Evolutionary conservation across 1,140 invertebrate species (phyloP), one percentile per base, ranked within the genome.

Genomic region (Calephelis virginiensis): DNA sequence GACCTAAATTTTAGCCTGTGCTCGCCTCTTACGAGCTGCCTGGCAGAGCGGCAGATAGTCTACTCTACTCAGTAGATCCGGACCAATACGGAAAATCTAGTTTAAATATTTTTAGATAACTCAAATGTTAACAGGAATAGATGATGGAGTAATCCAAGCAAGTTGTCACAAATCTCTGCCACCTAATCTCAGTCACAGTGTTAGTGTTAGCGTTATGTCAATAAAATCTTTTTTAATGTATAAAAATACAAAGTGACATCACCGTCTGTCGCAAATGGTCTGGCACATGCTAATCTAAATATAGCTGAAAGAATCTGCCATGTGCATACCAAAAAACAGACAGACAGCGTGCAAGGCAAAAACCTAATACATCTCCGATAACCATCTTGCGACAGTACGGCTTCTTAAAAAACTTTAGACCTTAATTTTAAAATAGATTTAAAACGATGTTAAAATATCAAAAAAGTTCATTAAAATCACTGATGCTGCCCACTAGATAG

Each of bases 191-290:
- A 28, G 28, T 28, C 28, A 28, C 28, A 28, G 28, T 28, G 2
- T 28, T 28, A 28, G 28, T 28, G 28, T 28, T 28, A 28, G 28
- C 28, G 5, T 28, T 28, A 28, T 28, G 6, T 43, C 82, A 83
- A 71, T 80, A 74, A 81, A 81, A 88, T 74, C 87, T 81, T 80
- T 86, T 83, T 67, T 71, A 66, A 76, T 69, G 72, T 76, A 82
- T 77, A 77, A 85, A 86, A 85, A 86, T 85, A 83, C 83, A 84
- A 69, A 82, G 74, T 86, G 85, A 90, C 83, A 88, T 88, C 87
- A 90, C 75, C 83, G 83, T 80, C 77, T 88, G 87, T 78, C 80
- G 85, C 83, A 78, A 84, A 84, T 82, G 84, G 76, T 77, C 76
- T 70, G 71, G 87, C 87, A 87, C 85, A 89, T 86, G 83, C 85